Percentiles rank a stretch among this genome's conserved stretches.
phyloP scores from a whole-genome alignment of 2,113 vertebrate species.

The Danio rerio region DNA sequence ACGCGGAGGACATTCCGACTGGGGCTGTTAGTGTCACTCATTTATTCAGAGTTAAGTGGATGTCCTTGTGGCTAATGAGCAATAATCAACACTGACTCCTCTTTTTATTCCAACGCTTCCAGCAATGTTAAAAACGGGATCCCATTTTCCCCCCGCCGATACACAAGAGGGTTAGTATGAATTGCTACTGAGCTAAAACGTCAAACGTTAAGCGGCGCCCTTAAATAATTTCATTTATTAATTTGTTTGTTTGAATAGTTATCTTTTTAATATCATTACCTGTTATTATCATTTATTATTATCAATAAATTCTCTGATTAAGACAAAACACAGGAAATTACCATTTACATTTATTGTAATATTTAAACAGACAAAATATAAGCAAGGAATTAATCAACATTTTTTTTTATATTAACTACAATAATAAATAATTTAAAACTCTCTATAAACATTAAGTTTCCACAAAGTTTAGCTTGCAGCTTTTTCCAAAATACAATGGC shows the following conservation, averaged over 20 bases:
- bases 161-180: slow-evolving; percentile 55
- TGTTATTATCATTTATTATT: neutral
- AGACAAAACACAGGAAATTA: neutral
- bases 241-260: too few relatives aligned
- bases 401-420: neutral
- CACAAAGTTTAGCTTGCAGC: neutral
- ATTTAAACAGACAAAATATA: too few relatives aligned
- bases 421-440: neutral
- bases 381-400: neutral
- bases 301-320: neutral
- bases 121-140: slow-evolving; percentile 81
- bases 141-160: slow-evolving; percentile 62
- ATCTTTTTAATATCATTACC: too few relatives aligned
- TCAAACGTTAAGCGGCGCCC: too few relatives aligned
- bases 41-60: slow-evolving; percentile 86
- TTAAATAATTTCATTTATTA: too few relatives aligned
- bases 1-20: slow-evolving; percentile 81
- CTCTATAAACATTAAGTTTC: neutral
- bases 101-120: slow-evolving; percentile 81
- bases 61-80: slow-evolving; percentile 89
- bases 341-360: neutral
- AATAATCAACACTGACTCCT: slow-evolving; percentile 88
- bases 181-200: slow-evolving; percentile 55
- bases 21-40: slow-evolving; percentile 81
- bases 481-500: neutral